Conservation (phyloP, 2,797 vertebrate genomes). For the Somateria mollissima region DNA sequence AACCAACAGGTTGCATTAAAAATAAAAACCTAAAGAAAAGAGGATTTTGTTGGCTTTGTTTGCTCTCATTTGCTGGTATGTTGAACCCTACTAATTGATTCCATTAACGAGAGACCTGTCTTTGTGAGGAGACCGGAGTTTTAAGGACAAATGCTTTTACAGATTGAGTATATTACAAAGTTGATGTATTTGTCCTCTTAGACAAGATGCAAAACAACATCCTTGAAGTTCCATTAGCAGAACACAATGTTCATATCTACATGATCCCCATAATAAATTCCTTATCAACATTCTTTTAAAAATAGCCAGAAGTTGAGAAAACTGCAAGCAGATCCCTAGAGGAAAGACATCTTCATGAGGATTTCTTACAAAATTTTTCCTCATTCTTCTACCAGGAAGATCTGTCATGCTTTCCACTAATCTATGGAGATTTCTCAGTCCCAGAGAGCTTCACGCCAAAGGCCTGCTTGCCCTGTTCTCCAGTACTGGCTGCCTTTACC, state of each 20-base stretch:
- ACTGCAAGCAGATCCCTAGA: neutral
- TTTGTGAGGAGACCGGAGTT: constrained; percentile 40
- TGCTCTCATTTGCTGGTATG: constrained; percentile 24
- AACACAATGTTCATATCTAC: constrained; percentile 13
- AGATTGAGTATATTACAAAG: constrained; percentile 44
- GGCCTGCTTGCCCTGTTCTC: neutral
- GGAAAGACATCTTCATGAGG: neutral
- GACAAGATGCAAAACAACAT: constrained; percentile 57
- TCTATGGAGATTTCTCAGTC: neutral
- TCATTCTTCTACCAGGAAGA: neutral
- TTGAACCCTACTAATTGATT: constrained; percentile 64
- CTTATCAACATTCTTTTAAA: neutral
- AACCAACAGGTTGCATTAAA: constrained; percentile 17
- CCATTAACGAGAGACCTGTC: constrained; percentile 14
- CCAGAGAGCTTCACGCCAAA: neutral
- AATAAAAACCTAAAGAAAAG: neutral
- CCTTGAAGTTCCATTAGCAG: constrained; percentile 71
- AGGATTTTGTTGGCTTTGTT: constrained; percentile 19
- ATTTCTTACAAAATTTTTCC: neutral
- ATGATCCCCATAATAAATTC: constrained; percentile 5
- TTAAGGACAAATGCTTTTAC: constrained; percentile 66
- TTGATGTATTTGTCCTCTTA: constrained; percentile 63
- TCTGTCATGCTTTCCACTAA: neutral
- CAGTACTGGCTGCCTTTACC: neutral
- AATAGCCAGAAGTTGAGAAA: constrained; percentile 29